A percentile compares a stretch with the other conserved stretches of the same genome.
These are phyloP conservation scores for Drepana falcataria DNA, from an alignment of 2,888 invertebrate species.

Conservation along the genomic window DNA sequence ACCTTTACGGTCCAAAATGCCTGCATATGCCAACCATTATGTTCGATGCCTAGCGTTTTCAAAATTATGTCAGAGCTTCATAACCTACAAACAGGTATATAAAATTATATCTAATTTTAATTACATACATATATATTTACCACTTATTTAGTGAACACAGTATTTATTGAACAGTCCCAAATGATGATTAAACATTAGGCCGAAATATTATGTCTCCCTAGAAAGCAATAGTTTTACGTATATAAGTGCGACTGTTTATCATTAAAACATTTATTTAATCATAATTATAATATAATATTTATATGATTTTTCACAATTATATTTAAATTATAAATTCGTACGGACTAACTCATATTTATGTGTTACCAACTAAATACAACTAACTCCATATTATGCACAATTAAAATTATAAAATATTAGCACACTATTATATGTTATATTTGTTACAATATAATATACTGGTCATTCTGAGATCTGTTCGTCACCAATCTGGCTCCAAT, in stretches of 20 bases:
- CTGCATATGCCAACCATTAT: no score
- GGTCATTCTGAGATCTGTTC: slow-evolving; percentile 74
- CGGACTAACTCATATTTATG: slow-evolving; percentile 55
- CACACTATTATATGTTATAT: slow-evolving; percentile 34
- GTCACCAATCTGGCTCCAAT: slow-evolving; percentile 60
- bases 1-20: no score
- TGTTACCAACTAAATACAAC: slow-evolving; percentile 41
- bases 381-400: slow-evolving; percentile 45
- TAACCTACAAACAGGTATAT: no score
- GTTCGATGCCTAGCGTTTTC: no score
- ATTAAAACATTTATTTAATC: slow-evolving; percentile 36
- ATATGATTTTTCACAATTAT: slow-evolving; percentile 18
- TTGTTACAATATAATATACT: slow-evolving; percentile 56
- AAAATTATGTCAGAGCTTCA: no score
- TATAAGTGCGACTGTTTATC: slow-evolving; percentile 48
- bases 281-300: slow-evolving; percentile 11
- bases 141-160: no score
- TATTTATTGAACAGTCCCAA: slow-evolving; percentile 1
- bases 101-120: no score
- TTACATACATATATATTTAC: no score
- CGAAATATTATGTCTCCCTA: slow-evolving; percentile 37
- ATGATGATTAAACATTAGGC: slow-evolving; percentile 36
- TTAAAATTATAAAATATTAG: slow-evolving; percentile 51
- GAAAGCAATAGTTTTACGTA: slow-evolving; percentile 62
- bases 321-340: slow-evolving; percentile 68